Base-by-base conservation (phyloP, 2,888 invertebrate species). In the Taenaris catops region DNA sequence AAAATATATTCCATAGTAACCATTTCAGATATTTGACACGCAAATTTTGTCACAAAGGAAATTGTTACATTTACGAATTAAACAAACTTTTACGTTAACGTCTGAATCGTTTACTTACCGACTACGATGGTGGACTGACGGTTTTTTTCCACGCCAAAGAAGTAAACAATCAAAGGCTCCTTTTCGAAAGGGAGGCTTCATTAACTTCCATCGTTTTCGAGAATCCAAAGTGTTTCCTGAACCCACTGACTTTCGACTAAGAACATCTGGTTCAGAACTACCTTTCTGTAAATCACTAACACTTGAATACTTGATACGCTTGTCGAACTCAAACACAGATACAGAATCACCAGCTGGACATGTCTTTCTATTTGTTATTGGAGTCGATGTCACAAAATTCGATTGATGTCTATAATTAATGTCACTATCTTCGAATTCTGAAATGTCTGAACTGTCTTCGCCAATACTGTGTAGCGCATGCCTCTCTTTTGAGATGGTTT, bases 101-200 rank as follows among this genome's bases (percentile, higher is more conserved):
- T n/a, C n/a, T n/a, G n/a, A n/a, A 41, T 45, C 23, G 37, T 25
- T 46, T 34, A 76, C 84, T 81, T 51, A 86, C 87, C 65, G 73
- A 44, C 58, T 56, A 41, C 16, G 23, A 16, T 70, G 67, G 37
- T 59, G 51, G 17, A 58, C 39, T 24, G 51, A 61, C 26, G 66
- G 53, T 53, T 73, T 81, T 54, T 75, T 84, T 45, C 72, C 68
- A 38, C 81, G 76, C 86, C 86, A 87, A 21, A 66, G 64, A 19
- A 86, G 55, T 49, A 87, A 58, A 52, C 80, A 81, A 52, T 83
- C 81, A 44, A 87, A 78, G 17, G 80, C 62, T 16, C 74, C 74
- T 59, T 79, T 87, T 29, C 66, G 65, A 47, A 83, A 76, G 1
- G 71, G 69, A 4, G 74, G 74, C 46, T 69, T 80, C 16, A 81